phyloP scores from a whole-genome alignment of 2,888 invertebrate genomes.

The Neoitamus cyanurus region DNA sequence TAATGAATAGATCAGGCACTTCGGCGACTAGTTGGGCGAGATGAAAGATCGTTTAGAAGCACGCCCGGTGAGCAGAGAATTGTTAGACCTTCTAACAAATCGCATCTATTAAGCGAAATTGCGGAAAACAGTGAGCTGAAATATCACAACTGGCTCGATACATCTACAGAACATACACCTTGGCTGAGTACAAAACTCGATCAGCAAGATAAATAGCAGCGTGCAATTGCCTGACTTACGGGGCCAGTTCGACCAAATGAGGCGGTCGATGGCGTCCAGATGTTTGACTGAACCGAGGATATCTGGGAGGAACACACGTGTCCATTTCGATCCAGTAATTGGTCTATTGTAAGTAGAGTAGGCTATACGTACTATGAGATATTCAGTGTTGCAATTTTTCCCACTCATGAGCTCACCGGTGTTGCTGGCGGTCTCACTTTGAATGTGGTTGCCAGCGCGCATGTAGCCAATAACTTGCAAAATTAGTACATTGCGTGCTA shows the following conservation, averaged over 20 bases:
- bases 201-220: background rate
- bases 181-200: background rate
- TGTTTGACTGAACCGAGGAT: background rate
- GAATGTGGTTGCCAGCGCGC: background rate
- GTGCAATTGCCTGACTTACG: constrained; percentile 6
- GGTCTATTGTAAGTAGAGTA: constrained; percentile 6
- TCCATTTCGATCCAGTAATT: background rate
- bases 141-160: constrained; percentile 19
- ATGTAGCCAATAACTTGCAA: background rate
- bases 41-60: constrained; percentile 26
- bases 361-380: background rate
- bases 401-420: constrained; percentile 6
- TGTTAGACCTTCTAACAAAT: constrained; percentile 40
- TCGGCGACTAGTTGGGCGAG: background rate
- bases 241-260: background rate
- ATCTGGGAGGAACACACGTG: constrained; percentile 19
- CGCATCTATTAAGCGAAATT: constrained; percentile 40
- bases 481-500: constrained; percentile 7
- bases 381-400: constrained; percentile 2
- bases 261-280: background rate
- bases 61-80: constrained; percentile 29
- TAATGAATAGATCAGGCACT: background rate
- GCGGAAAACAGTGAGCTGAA: constrained; percentile 35
- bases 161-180: background rate
- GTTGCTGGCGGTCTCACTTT: constrained; percentile 18